Evolutionary conservation across 1,140 invertebrate genomes (phyloP), one percentile per base, ranked within the genome.

Genomic region (Adelges cooleyi): DNA sequence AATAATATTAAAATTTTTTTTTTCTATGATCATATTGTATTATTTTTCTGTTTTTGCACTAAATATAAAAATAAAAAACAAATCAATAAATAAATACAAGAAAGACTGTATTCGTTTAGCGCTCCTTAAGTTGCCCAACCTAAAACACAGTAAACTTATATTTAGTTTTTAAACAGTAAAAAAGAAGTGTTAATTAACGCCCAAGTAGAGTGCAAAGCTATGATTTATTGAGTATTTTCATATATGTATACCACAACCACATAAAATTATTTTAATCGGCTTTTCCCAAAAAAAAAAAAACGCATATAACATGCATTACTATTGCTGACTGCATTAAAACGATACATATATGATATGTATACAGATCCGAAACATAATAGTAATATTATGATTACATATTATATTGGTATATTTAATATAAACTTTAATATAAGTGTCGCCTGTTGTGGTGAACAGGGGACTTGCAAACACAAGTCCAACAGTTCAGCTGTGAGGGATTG

Each of bases 401-500:
- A n/a, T n/a, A n/a, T n/a, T n/a, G n/a, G n/a, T n/a, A n/a, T n/a
- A n/a, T n/a, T n/a, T n/a, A n/a, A n/a, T n/a, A n/a, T 62, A 46
- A 62, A 67, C 22, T 54, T 56, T 17, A 59, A 67, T 20, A 62
- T 49, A 65, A 65, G 66, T 56, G 54, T 67, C 66, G 54, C 66
- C 66, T 67, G 66, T 67, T 40, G 66, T 49, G 66, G 46, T 59
- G 29, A 67, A 67, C 66, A 67, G 54, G 66, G 66, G 66, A 67
- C 66, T 67, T 67, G 36, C 9, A 13, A 22, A 67, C 48, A 62
- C 42, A 67, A 67, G 53, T 67, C 66, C 66, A 67, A 67, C 66
- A 67, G 66, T 54, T 67, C 36, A 67, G 66, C 66, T 67, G 66
- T 67, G 66, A 67, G 53, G 54, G 22, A 40, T 62, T 33, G 54